Evolutionary conservation across 2,888 invertebrate species (phyloP), one percentile per base, ranked within the genome.

Genomic region (Prosopocoilus inquinatus): DNA sequence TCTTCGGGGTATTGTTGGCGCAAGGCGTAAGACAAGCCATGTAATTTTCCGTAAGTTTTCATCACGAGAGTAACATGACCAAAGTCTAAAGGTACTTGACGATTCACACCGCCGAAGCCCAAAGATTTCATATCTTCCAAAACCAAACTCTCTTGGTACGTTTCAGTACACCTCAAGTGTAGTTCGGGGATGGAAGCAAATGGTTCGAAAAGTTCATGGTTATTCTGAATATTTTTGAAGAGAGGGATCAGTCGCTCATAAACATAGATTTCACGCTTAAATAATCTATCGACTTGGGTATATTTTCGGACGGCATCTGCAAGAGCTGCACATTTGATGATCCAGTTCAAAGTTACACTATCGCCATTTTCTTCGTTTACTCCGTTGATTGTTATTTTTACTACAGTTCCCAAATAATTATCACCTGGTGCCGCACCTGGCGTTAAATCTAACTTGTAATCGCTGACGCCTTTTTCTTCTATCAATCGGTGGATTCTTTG

Each of bases 21-120:
- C 33, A 72, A 36, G 0, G 68, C 71, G 47, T 66, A 71, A 0
- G 68, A 70, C n/a, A 71, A 50, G 3, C 70, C 66, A 50, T 72
- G 72, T n/a, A 67, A 59, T 45, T 61, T 64, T 7, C 66, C 72
- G 39, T 70, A 64, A 28, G 67, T 65, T 43, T 61, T 61, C 52
- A 71, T 55, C 7, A 66, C 67, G 5, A 70, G 46, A 7, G 47
- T 46, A 2, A 62, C 63, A 36, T 70, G 70, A 16, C 67, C 46
- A 3, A 63, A 63, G 55, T 71, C 67, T 39, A 72, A 55, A 8
- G 63, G 57, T 39, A 64, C 47, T 1, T 38, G 45, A 20, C 59
- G 51, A 46, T 65, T 57, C 11, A 55, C 57, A 46, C 61, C 56
- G 36, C 64, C 52, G 53, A 62, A 68, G 32, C 70, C 71, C 3